Evolutionary conservation across 2,797 vertebrate species (phyloP), one percentile per base, ranked within the genome.

Genomic region (Sebastiscus albofasciatus): DNA sequence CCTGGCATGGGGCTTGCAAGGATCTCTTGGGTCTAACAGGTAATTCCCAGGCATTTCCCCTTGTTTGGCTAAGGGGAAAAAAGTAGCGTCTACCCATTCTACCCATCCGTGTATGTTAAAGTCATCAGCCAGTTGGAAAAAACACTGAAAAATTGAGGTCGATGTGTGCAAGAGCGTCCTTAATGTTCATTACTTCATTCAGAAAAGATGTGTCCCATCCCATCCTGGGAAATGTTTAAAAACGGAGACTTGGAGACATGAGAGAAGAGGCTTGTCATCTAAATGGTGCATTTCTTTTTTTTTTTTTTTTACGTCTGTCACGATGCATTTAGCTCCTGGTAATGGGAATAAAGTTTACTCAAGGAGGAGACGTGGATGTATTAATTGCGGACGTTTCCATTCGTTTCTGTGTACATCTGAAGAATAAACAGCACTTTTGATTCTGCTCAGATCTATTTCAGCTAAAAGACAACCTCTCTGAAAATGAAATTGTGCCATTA

Each of bases 31-130:
- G 89, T 85, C 90, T 85, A 79, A 72, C 90, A 94, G 94, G 93
- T 95, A 93, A 93, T 93, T 95, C 90, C 86, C 90, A 92, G 87
- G 90, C 88, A 93, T 93, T 93, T 93, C 92, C 89, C 75, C 87
- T 86, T 90, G 89, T 93, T 94, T 94, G 77, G 84, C 75, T 86
- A 71, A 76, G 76, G 67, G 80, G 62, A 31, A 68, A 81, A 84
- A 79, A 83, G 72, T 13, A 82, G 72, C 20, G 33, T 77, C 79
- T 72, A 79, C 82, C 88, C 84, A 39, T 81, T 89, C 67, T 86
- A 72, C 89, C 89, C 85, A 86, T 89, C 91, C 39, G 13, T 81
- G 89, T 83, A 76, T 95, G 93, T 87, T 94, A 89, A 92, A 94
- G 83, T 92, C 89, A 92, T 95, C 85, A 93, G 72, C 52, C 56